Percentiles rank a stretch among this genome's conserved stretches.
These are phyloP conservation scores for Colinus virginianus DNA, from an alignment of 2,113 vertebrate species.

Conservation along the genomic window DNA sequence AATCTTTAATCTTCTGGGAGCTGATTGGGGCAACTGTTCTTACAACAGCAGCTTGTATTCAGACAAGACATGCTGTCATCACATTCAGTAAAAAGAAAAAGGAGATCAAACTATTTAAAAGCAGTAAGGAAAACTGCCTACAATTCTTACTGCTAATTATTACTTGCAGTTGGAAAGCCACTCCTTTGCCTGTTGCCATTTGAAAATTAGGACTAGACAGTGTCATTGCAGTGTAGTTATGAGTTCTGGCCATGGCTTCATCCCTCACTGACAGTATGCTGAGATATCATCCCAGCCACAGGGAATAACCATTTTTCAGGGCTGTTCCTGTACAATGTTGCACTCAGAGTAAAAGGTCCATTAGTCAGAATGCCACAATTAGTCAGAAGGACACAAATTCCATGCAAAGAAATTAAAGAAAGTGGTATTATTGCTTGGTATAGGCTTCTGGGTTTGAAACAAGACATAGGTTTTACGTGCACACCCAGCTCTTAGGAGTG, in stretches of 20 bases:
- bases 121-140: constrained; percentile 16
- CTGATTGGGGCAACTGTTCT: constrained; percentile 34
- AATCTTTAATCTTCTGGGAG: constrained; percentile 60
- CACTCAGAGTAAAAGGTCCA: neutral
- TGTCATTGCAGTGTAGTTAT: neutral
- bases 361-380: neutral
- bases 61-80: neutral
- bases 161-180: neutral
- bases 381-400: neutral
- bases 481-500: neutral
- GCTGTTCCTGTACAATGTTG: neutral
- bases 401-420: neutral
- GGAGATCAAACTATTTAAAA: constrained; percentile 26
- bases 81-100: neutral
- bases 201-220: neutral
- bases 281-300: neutral
- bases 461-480: neutral
- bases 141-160: neutral
- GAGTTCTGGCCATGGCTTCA: neutral
- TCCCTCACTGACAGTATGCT: neutral
- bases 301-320: neutral
- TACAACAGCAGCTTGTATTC: constrained; percentile 23
- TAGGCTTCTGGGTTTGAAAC: neutral
- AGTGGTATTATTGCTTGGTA: neutral
- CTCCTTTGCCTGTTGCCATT: neutral